Conservation (phyloP, 2,797 vertebrate genomes). For the Sylvia borin region DNA sequence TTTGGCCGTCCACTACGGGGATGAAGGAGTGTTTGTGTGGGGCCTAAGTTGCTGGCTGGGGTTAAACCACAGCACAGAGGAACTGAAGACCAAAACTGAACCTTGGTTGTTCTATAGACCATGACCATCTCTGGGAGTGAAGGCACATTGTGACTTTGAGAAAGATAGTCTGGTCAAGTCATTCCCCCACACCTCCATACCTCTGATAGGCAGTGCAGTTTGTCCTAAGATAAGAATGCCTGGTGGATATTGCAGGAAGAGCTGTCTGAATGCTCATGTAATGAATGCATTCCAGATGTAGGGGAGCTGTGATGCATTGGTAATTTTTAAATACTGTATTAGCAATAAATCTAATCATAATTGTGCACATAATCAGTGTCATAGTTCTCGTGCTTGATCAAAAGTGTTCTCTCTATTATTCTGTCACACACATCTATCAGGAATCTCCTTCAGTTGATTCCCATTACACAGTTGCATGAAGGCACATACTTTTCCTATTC, state of each 20-base stretch:
- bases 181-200: background rate
- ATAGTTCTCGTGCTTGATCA: fast-evolving
- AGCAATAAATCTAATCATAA: background rate
- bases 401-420: background rate
- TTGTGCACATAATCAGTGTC: background rate
- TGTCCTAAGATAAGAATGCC: background rate
- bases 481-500: background rate
- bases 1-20: background rate
- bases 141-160: fast-evolving
- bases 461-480: background rate
- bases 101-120: background rate
- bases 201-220: background rate
- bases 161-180: background rate
- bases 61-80: background rate
- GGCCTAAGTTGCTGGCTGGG: background rate
- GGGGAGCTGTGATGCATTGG: background rate
- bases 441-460: background rate
- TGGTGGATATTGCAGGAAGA: background rate
- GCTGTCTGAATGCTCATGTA: fast-evolving
- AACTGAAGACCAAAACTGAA: background rate
- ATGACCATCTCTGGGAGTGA: background rate
- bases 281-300: background rate
- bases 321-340: background rate
- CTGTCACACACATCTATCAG: background rate
- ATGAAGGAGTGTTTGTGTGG: background rate